Base-by-base conservation (phyloP, 1,140 invertebrate genomes). In the Drosophila ercepeae region DNA sequence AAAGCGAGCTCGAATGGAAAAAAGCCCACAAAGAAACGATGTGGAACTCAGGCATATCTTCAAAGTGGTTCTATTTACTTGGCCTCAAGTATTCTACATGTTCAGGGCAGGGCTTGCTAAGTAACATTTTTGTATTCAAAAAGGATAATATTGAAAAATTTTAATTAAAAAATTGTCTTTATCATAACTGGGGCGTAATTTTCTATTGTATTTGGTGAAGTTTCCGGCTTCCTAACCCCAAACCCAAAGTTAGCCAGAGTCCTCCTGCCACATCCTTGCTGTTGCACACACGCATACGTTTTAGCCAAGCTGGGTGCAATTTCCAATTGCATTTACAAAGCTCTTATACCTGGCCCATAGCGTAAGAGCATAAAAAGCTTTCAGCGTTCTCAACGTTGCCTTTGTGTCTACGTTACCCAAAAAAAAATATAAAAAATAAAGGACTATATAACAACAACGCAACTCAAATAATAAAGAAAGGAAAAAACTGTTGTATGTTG, bases 401-500 rank as follows among this genome's bases (percentile, higher is more conserved):
- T 81, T 86, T 86, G 82, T 86, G 82, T 74, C 46, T 86, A 68
- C 68, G 60, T 67, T 68, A 61, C 75, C 71, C 71, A 25, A 84
- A 79, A 83, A 70, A 78, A 36, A 13, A 14, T 60, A 42, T 34
- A 73, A 36, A 5, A 39, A 25, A 68, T 61, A 54, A 54, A 59
- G 49, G 48, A 51, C 67, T 42, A 57, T 57, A 57, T 8, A 48
- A 74, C 41, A 64, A 53, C 19, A 52, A 65, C 55, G 53, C 41
- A 53, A 41, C 39, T 54, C 55, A 74, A 74, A 78, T 71, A 71
- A 70, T 71, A 71, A 71, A 51, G 55, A 72, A 72, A 46, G 63
- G 34, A 71, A 82, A 81, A 77, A 82, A 83, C 79, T 83, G 81
- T 86, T 86, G 82, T 86, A 65, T 72, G 81, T 88, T 86, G 81